These are phyloP conservation scores for Drosophila simulans DNA, from an alignment of 1,140 invertebrate genomes.

Conservation along the genomic window DNA sequence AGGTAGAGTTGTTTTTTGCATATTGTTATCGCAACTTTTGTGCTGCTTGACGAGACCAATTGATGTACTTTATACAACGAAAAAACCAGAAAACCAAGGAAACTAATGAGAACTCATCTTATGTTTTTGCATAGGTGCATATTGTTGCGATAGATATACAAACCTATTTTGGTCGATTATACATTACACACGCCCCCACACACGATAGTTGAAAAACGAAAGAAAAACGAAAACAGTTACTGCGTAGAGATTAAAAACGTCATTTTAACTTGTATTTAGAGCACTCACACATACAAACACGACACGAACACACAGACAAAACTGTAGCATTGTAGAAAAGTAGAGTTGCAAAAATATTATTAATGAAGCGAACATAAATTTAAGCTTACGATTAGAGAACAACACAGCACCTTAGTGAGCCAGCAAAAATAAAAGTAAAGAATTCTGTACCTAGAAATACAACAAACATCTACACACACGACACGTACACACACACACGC, in stretches of 20 bases:
- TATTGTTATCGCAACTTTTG: constrained; percentile 82
- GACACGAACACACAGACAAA: constrained; percentile 31
- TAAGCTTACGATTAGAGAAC: constrained; percentile 67
- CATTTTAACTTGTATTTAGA: constrained; percentile 79
- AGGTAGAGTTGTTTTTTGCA: constrained; percentile 76
- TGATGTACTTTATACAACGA: constrained; percentile 82
- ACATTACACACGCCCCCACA: constrained; percentile 33
- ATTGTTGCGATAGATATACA: constrained; percentile 72
- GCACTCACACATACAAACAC: constrained; percentile 52
- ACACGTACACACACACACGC: constrained; percentile 32
- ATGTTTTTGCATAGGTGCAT: constrained; percentile 79
- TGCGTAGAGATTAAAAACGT: constrained; percentile 66
- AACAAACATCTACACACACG: constrained; percentile 35
- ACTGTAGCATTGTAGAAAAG: constrained; percentile 77
- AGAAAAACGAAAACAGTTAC: constrained; percentile 43
- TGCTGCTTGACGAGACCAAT: constrained; percentile 82
- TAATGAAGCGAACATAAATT: constrained; percentile 61
- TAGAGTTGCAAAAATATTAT: constrained; percentile 71
- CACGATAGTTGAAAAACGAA: constrained; percentile 55
- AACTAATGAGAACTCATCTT: constrained; percentile 63
- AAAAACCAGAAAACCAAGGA: constrained; percentile 42
- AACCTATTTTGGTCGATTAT: constrained; percentile 62
- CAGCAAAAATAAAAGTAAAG: constrained; percentile 41
- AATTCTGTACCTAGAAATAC: constrained; percentile 78
- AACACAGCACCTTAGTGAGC: constrained; percentile 71